phyloP scores from a whole-genome alignment of 2,888 invertebrate species.

The Amphipoea oculea region DNA sequence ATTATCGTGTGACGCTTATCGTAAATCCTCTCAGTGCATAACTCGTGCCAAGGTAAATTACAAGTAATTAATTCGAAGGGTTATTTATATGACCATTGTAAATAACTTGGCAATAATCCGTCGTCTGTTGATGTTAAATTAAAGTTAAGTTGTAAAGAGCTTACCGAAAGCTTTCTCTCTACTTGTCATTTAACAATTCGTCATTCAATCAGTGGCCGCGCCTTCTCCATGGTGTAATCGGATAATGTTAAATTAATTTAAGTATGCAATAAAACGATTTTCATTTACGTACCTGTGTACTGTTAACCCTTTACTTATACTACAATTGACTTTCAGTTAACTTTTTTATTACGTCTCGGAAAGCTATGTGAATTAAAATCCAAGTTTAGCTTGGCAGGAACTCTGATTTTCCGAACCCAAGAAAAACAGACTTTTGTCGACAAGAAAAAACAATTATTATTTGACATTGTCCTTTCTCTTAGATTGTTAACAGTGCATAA shows the following conservation, averaged over 20 bases:
- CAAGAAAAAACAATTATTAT: slow-evolving; percentile 24
- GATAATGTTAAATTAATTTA: slow-evolving; percentile 14
- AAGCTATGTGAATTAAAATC: neutral
- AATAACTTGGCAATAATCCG: slow-evolving; percentile 26
- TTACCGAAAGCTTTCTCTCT: slow-evolving; percentile 49
- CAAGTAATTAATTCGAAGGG: slow-evolving; percentile 48
- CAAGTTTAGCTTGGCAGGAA: neutral
- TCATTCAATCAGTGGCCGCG: slow-evolving; percentile 34
- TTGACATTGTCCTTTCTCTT: slow-evolving; percentile 67
- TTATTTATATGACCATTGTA: slow-evolving; percentile 50
- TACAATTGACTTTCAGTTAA: neutral
- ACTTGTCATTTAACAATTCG: slow-evolving; percentile 30
- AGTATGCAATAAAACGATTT: neutral
- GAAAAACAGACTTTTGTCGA: neutral
- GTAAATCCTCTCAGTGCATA: slow-evolving; percentile 57
- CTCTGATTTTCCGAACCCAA: neutral
- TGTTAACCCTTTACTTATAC: neutral
- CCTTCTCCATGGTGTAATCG: slow-evolving; percentile 3
- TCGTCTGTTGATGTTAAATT: slow-evolving; percentile 17
- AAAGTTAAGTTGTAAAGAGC: slow-evolving; percentile 18
- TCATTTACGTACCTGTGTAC: neutral
- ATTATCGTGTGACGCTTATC: slow-evolving; percentile 36
- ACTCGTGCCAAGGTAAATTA: slow-evolving; percentile 57
- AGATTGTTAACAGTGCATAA: slow-evolving; percentile 49
- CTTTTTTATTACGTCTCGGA: neutral